Conservation (phyloP, 2,113 vertebrate genomes). For the Martes martes region DNA sequence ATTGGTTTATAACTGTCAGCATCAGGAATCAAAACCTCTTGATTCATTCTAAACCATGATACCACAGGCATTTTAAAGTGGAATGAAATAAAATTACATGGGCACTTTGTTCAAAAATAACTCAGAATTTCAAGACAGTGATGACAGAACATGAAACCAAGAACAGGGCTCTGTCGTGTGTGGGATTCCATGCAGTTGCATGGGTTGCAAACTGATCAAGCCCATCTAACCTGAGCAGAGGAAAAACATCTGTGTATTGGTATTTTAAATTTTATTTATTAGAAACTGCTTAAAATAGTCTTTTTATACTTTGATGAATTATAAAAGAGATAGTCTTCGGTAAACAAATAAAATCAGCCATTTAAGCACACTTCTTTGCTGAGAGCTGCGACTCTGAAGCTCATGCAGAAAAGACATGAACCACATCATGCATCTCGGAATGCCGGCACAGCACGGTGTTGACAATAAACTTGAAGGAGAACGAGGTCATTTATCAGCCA, state of each 20-base stretch:
- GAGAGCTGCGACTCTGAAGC: not conserved
- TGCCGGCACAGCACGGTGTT: not conserved
- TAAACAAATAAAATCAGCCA: conserved; percentile 32
- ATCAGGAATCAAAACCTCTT: not conserved
- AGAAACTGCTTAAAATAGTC: not conserved
- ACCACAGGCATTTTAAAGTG: not conserved
- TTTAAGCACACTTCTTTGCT: not conserved
- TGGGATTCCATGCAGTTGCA: rapidly evolving
- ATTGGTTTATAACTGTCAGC: not conserved
- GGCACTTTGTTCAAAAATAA: not conserved
- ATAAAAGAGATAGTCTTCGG: not conserved
- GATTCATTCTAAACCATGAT: not conserved
- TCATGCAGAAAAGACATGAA: not conserved
- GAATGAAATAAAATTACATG: not conserved
- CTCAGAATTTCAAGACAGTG: not conserved
- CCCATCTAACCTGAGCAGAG: not conserved
- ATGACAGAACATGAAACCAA: not conserved
- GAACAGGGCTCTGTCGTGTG: rapidly evolving
- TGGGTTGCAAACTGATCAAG: not conserved
- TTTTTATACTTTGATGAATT: not conserved
- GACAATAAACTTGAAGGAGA: conserved; percentile 52
- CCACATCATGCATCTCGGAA: not conserved
- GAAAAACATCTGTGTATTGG: not conserved
- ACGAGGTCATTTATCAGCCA: conserved; percentile 37
- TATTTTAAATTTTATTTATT: conserved; percentile 37